Conservation (phyloP, 1,140 invertebrate genomes). For the Carposina sasakii region DNA sequence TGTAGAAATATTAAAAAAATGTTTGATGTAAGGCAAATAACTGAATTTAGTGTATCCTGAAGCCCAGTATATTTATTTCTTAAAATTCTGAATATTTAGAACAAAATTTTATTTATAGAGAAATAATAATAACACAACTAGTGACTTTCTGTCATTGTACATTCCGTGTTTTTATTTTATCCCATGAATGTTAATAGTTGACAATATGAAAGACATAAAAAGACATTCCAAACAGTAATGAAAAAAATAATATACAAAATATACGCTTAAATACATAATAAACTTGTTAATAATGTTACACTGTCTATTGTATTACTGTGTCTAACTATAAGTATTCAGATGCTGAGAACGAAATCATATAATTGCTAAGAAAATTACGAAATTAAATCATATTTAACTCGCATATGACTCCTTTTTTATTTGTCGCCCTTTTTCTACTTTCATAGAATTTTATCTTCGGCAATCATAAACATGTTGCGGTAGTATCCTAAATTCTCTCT, state of each 20-base stretch:
- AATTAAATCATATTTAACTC: slow-evolving; percentile 72
- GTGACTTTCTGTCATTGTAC: slow-evolving; percentile 36
- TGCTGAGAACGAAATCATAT: slow-evolving; percentile 66
- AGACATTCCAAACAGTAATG: slow-evolving; percentile 55
- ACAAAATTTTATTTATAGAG: too few relatives aligned
- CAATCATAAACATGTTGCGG: too few relatives aligned
- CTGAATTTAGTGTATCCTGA: slow-evolving; percentile 38
- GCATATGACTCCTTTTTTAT: too few relatives aligned
- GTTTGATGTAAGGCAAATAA: slow-evolving; percentile 54
- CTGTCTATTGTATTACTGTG: slow-evolving; percentile 56
- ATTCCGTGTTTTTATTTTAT: slow-evolving; percentile 40
- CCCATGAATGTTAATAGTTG: slow-evolving; percentile 31
- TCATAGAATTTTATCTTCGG: too few relatives aligned
- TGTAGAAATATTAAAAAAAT: slow-evolving; percentile 53
- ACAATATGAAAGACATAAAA: slow-evolving; percentile 45
- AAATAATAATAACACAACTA: too few relatives aligned
- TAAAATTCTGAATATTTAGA: too few relatives aligned
- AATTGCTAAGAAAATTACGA: slow-evolving; percentile 69
- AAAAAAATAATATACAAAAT: slow-evolving; percentile 38
- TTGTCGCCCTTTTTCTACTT: too few relatives aligned
- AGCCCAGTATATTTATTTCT: slow-evolving; percentile 52
- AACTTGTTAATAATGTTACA: slow-evolving; percentile 45
- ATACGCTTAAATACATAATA: slow-evolving; percentile 59
- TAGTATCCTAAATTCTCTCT: too few relatives aligned
- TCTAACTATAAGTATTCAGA: slow-evolving; percentile 63